phyloP scores from a whole-genome alignment of 2,113 vertebrate genomes.

The Clarias magur region DNA sequence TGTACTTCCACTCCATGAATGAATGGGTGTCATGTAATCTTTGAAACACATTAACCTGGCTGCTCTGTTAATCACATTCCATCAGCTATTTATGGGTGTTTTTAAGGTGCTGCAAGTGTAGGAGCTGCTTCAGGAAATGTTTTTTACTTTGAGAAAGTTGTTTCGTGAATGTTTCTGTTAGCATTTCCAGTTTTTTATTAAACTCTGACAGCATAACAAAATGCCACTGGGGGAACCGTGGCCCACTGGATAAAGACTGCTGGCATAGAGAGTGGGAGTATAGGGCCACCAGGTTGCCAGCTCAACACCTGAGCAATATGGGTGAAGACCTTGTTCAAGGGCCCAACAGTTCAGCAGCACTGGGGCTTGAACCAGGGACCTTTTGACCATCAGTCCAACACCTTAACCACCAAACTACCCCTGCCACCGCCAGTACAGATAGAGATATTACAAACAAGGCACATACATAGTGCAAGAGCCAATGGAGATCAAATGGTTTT shows the following conservation, averaged over 20 bases:
- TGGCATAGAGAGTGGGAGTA: slow-evolving; percentile 9
- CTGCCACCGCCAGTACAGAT: slow-evolving; percentile 6
- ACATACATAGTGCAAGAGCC: slow-evolving; percentile 27
- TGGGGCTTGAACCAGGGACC: too few relatives aligned
- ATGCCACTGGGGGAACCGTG: neutral
- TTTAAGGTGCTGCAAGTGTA: neutral
- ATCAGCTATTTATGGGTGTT: neutral
- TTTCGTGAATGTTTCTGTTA: neutral
- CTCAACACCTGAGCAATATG: too few relatives aligned
- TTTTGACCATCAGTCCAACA: too few relatives aligned
- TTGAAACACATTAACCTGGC: neutral
- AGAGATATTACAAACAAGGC: slow-evolving; percentile 17
- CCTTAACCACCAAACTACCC: too few relatives aligned
- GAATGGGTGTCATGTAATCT: neutral
- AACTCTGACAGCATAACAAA: neutral
- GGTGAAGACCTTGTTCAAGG: too few relatives aligned
- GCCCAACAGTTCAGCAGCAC: too few relatives aligned
- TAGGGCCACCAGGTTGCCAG: too few relatives aligned
- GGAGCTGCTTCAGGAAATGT: neutral
- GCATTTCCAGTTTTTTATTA: neutral
- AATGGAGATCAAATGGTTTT: slow-evolving; percentile 44
- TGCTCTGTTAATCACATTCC: neutral
- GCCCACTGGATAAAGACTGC: neutral
- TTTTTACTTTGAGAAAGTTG: neutral
- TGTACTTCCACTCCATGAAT: neutral